Evolutionary conservation across 2,888 invertebrate genomes (phyloP).

Genomic region (Lepeophtheirus nordmannii): DNA sequence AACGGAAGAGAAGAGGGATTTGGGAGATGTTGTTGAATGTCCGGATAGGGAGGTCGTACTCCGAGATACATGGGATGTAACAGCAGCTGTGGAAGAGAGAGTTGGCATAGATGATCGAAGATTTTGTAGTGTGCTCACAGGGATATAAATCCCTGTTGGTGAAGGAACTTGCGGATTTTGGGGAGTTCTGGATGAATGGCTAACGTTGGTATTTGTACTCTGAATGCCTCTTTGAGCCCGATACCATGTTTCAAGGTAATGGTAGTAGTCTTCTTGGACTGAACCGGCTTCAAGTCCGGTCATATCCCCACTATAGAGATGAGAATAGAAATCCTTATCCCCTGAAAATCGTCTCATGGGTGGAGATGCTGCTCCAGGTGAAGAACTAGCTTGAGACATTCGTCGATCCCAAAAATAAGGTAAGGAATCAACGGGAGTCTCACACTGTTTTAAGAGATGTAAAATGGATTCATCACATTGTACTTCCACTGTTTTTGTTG

Average conservation of each 20-base stretch:
- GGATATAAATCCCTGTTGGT: constrained; percentile 14
- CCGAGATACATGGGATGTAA: not conserved
- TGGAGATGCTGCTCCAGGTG: constrained; percentile 6
- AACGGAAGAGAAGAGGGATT: not conserved
- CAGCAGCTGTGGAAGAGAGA: not conserved
- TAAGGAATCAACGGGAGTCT: constrained; percentile 15
- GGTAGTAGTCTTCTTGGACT: constrained; percentile 24
- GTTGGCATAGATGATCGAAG: constrained; percentile 19
- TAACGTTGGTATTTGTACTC: not conserved
- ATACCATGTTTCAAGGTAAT: constrained; percentile 24
- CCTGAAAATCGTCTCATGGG: constrained; percentile 1
- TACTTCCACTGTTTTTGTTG: constrained; percentile 10
- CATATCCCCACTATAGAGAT: constrained; percentile 23
- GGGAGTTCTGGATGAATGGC: constrained; percentile 20
- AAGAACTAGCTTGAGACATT: constrained; percentile 1
- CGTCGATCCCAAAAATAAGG: not conserved
- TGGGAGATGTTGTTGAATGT: not conserved
- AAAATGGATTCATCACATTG: constrained; percentile 14
- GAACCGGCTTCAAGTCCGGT: constrained; percentile 12
- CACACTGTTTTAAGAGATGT: constrained; percentile 10
- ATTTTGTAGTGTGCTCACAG: constrained; percentile 20
- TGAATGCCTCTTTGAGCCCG: constrained; percentile 9
- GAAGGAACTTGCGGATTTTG: not conserved
- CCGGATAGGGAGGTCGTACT: not conserved
- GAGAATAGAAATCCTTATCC: constrained; percentile 18